Evolutionary conservation across 1,140 invertebrate genomes (phyloP).

Genomic region (Zaprionus camerounensis): DNA sequence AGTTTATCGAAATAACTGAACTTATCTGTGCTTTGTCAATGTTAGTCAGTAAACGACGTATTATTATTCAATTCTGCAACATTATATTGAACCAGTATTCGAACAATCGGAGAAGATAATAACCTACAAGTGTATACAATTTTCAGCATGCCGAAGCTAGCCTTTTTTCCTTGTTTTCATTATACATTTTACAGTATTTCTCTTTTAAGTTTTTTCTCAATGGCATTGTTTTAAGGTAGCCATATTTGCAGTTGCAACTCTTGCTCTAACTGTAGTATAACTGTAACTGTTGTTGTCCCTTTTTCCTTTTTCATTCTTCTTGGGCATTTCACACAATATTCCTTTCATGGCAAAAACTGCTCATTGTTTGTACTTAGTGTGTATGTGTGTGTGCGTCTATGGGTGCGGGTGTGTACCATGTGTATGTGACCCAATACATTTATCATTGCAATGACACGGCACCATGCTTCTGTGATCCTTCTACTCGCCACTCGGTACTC

Average conservation of each 20-base stretch:
- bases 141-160: not conserved
- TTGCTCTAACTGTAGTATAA: not conserved
- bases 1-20: too few species aligned
- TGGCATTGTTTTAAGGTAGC: slow-evolving; percentile 41
- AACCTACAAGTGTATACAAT: too few species aligned
- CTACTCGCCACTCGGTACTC: slow-evolving; percentile 22
- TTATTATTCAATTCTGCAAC: too few species aligned
- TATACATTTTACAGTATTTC: not conserved
- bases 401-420: slow-evolving; percentile 8
- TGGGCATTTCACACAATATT: slow-evolving; percentile 65
- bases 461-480: slow-evolving; percentile 50
- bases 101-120: too few species aligned
- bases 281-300: slow-evolving; percentile 15
- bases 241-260: slow-evolving; percentile 17
- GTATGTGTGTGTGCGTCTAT: slow-evolving; percentile 12
- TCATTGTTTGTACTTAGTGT: slow-evolving; percentile 51
- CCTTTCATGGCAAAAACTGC: slow-evolving; percentile 54
- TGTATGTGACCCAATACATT: slow-evolving; percentile 67
- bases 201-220: slow-evolving; percentile 9
- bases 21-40: too few species aligned
- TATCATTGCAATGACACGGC: slow-evolving; percentile 76
- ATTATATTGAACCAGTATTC: too few species aligned
- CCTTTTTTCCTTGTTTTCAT: not conserved
- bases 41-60: too few species aligned
- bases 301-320: slow-evolving; percentile 2